Base-by-base conservation (phyloP, 2,888 invertebrate species). In the Drosophila leonis region DNA sequence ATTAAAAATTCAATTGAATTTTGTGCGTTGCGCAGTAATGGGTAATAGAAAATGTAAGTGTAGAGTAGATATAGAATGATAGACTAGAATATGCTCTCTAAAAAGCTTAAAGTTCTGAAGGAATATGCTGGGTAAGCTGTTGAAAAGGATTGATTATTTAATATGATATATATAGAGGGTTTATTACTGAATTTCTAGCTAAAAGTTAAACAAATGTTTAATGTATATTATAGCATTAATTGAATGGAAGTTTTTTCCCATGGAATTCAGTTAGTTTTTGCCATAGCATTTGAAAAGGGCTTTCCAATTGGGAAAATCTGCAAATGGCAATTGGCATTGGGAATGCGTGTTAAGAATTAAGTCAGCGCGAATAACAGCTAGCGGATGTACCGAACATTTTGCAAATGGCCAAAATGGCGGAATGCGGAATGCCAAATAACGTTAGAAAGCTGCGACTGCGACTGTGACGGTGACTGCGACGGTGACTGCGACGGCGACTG, bases 321-420 rank as follows among this genome's bases (percentile, higher is more conserved):
- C 29, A 78, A 67, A 55, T 37, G 55, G 42, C 39, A 78, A 75
- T 64, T 69, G 29, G 64, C 44, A 51, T 57, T 54, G 48, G 24
- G 63, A 64, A 64, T 73, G 74, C 55, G 67, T 72, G 44, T 41
- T 42, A 65, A 42, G 42, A 56, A 54, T 48, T 67, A 54, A 48
- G 41, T 41, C 42, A 54, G 61, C 60, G 51, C 41, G 63, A 67
- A 48, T 75, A 72, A 42, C 63, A 41, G 68, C 56, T 18, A 72
- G 46, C 79, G 82, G 79, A 87, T 72, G 67, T 72, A 35, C 46
- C 69, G 61, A 80, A 65, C 66, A 71, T 64, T 48, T 57, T 29
- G 62, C 49, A 60, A 54, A 72, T 12, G 61, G 46, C 18, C 13
- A 37, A 59, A 69, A 42, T 13, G 41, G 29, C 59, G 33, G 56